Evolutionary conservation across 2,888 invertebrate genomes (phyloP), one percentile per base, ranked within the genome.

Genomic region (Galerucella nymphaeae): DNA sequence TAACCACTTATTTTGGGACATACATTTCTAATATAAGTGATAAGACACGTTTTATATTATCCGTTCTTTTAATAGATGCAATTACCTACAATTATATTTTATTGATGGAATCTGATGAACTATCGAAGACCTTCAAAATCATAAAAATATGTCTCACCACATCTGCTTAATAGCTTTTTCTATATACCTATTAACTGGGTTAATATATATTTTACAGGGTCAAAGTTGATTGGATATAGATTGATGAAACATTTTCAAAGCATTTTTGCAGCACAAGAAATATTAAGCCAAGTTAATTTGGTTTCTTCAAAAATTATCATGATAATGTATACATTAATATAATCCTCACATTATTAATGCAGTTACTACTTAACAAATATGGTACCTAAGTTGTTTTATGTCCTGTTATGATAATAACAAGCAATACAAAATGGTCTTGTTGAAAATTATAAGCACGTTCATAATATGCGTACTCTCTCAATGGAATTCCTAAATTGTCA

Each of bases 41-140:
- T 55, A 66, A 53, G 66, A 63, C 71, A 71, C 57, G 62, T 71
- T 66, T 66, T 42, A 42, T 38, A 63, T 23, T 72, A 72, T 68
- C 72, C 58, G 72, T 72, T n/a, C 30, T 57, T 68, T 63, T 64
- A 72, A 72, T 72, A 20, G 30, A 38, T 38, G 30, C 30, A 38
- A 67, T 11, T n/a, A n/a, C n/a, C n/a, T n/a, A 64, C 63, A 72
- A 72, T 72, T 68, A 68, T 62, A n/a, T 13, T 48, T 72, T 68
- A 72, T 72, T 68, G 67, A 72, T 68, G 72, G 48, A 58, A 63
- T 72, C 64, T 67, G 30, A 9, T 38, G 30, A 30, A 30, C 23
- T 30, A 30, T 30, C 23, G 23, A 30, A 30, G 23, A 38, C 30
- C 30, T 38, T 38, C 8, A 38, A 38, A 38, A 5, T 38, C 30